Evolutionary conservation across 2,797 vertebrate genomes (phyloP).

Genomic region (Ctenopoma kingsleyae): DNA sequence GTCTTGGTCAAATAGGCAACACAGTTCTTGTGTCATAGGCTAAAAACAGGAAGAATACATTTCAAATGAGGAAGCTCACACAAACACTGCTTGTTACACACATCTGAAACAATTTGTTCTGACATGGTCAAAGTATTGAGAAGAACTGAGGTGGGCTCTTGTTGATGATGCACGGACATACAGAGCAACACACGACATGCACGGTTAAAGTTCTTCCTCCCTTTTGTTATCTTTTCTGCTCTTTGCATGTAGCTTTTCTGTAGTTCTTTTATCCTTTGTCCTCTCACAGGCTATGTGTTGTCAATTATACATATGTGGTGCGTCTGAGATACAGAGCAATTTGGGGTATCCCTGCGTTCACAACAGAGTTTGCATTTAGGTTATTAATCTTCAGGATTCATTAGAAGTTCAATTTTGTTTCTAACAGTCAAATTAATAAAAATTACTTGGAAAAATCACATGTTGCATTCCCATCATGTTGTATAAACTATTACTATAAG

Average conservation of each 20-base stretch:
- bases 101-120: background rate
- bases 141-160: background rate
- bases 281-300: background rate
- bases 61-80: background rate
- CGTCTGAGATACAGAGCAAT: background rate
- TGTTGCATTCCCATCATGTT: too few species aligned
- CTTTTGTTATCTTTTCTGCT: background rate
- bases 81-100: background rate
- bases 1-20: too few species aligned
- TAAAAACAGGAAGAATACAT: background rate
- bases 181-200: background rate
- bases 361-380: background rate
- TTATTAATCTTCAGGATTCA: background rate
- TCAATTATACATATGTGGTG: background rate
- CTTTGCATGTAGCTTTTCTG: background rate
- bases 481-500: too few species aligned
- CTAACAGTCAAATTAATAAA: background rate
- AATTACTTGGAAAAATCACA: background rate
- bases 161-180: background rate
- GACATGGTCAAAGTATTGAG: background rate
- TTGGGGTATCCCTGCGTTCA: too few species aligned
- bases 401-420: background rate
- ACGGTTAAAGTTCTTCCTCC: background rate
- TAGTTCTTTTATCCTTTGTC: background rate
- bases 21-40: background rate